Base-by-base conservation (phyloP, 2,888 invertebrate genomes). In the Geotrupes spiniger region DNA sequence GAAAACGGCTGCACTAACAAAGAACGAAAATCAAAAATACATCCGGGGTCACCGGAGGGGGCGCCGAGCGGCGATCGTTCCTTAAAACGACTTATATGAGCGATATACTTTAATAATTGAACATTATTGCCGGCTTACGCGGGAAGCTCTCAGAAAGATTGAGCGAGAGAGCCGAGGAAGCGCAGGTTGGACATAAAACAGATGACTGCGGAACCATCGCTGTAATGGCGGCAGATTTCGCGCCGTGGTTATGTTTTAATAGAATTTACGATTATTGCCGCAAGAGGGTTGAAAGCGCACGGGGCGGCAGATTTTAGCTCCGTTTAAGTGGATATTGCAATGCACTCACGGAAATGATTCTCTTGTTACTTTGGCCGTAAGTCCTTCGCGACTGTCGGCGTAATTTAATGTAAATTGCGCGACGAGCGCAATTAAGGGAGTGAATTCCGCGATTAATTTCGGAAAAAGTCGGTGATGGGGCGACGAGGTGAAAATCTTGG, bases 191-290 rank as follows among this genome's bases (percentile, higher is more conserved):
- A 71, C 63, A 71, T 70, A 72, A 73, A 72, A 66, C 72, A 72
- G 72, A 72, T 65, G 71, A 69, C 69, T 68, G 69, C 64, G 65
- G 68, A 68, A 67, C 63, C 69, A 69, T 68, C 68, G 63, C 61
- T 61, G 68, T 72, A 72, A 73, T 73, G 72, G 73, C 70, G 70
- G 74, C 74, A 74, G 74, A 74, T 74, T 73, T 73, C 72, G 69
- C 72, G 72, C 72, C 69, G 73, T 72, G 74, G 73, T 74, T 74
- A 74, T 74, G 74, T 73, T 74, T 74, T 74, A 74, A 74, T 74
- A 74, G 73, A 74, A 74, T 74, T 74, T 74, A 74, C 74, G 74
- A 69, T 73, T 74, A 74, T 73, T 70, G 70, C 72, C 62, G 65
- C 54, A 60, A 66, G 68, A 65, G 68, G 67, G 67, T 64, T 65